phyloP scores from a whole-genome alignment of 2,797 vertebrate species.

The Denticeps clupeoides region DNA sequence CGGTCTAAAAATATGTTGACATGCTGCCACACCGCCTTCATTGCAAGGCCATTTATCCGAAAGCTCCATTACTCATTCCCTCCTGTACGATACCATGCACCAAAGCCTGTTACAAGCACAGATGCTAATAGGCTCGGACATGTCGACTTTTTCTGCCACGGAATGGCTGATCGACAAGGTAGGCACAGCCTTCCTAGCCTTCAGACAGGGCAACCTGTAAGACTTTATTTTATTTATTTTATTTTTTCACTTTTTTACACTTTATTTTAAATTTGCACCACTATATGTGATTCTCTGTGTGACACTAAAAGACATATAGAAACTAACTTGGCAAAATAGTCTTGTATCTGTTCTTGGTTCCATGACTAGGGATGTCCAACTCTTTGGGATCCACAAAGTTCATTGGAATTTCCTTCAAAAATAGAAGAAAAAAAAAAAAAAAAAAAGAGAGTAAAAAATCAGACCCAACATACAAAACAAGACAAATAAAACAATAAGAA shows the following conservation, averaged over 20 bases:
- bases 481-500: neutral
- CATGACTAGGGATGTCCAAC: slow-evolving; percentile 83
- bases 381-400: slow-evolving; percentile 96
- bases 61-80: too few relatives aligned
- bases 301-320: too few relatives aligned
- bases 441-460: neutral
- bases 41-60: too few relatives aligned
- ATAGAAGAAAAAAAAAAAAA: neutral
- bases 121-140: neutral
- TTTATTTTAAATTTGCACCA: too few relatives aligned
- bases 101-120: neutral
- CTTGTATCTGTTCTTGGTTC: slow-evolving; percentile 94
- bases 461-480: neutral
- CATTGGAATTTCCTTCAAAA: slow-evolving; percentile 90
- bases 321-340: slow-evolving; percentile 96
- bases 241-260: too few relatives aligned
- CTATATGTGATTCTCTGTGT: too few relatives aligned
- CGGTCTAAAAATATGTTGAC: too few relatives aligned
- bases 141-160: slow-evolving; percentile 1
- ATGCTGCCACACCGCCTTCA: too few relatives aligned
- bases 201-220: too few relatives aligned
- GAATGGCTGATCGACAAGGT: neutral
- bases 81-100: too few relatives aligned
- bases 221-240: too few relatives aligned
- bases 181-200: too few relatives aligned